Base-by-base conservation (phyloP, 1,140 invertebrate species). In the Cyclargus thomasi region DNA sequence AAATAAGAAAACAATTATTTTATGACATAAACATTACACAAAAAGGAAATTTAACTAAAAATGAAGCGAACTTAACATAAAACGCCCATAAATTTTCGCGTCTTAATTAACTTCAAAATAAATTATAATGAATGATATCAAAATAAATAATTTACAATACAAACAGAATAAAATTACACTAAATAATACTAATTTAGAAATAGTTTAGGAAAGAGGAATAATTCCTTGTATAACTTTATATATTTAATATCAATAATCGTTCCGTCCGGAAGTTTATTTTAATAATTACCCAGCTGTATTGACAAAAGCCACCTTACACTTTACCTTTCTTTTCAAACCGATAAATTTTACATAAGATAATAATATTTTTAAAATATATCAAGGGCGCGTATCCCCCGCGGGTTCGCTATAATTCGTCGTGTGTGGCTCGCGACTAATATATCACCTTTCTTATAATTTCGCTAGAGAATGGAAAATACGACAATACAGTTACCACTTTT, bases 371-470 rank as follows among this genome's bases (percentile, higher is more conserved):
- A 59, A n/a, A 59, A 84, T 79, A 83, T 84, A 82, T 76, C 75
- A 77, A 67, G 76, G 76, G 78, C 77, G 73, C 78, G 85, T 87
- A 85, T 82, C 67, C 71, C 67, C 65, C 70, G 78, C 69, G 72
- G 76, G 70, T 79, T 79, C 77, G 77, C 76, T 77, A 79, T 85
- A 84, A 85, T 80, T 82, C 86, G 80, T 86, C 86, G 82, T 87
- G 84, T 88, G 86, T 86, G 85, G 85, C 80, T 82, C 74, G 79
- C 77, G 79, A 85, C 77, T 59, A 59, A 59, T 74, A 68, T 73
- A 73, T 70, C 68, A 69, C 72, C 70, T 77, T 81, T 70, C 69
- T 74, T 66, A 64, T 23, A 73, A 64, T 70, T 69, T 69, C 47
- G 29, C 55, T 21, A 59, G 55, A 59, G 11, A 59, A 59, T 59